These are phyloP conservation scores for Thecophora atra DNA, from an alignment of 2,888 invertebrate genomes.

Conservation along the genomic window DNA sequence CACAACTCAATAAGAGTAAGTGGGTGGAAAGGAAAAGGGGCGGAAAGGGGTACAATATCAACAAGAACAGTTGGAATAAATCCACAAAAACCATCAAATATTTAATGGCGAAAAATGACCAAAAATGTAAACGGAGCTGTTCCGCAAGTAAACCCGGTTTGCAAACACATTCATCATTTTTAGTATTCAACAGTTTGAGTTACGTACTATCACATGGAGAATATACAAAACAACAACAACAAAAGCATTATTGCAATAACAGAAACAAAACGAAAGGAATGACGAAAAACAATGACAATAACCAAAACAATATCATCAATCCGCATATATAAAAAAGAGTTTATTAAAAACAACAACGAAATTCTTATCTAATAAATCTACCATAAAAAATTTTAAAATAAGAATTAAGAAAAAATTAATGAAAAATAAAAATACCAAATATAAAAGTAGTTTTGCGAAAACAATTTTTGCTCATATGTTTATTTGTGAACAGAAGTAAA, in stretches of 20 bases:
- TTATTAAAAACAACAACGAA: neutral
- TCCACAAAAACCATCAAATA: constrained; percentile 4
- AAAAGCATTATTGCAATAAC: constrained; percentile 12
- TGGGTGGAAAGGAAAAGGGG: no score
- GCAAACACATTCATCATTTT: constrained; percentile 34
- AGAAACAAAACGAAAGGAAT: neutral
- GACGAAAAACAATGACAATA: neutral
- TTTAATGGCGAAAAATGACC: neutral
- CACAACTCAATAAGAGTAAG: constrained; percentile 3
- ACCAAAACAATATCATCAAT: neutral
- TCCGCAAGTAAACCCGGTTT: constrained; percentile 23
- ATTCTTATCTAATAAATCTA: neutral
- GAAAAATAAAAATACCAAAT: neutral
- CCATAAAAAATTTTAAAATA: constrained; percentile 3
- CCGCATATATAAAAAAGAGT: neutral
- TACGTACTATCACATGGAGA: constrained; percentile 16
- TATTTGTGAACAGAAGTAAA: neutral
- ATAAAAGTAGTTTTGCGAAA: neutral
- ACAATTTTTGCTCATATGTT: constrained; percentile 28
- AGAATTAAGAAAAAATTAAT: constrained; percentile 4
- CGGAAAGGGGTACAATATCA: neutral
- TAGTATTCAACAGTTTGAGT: constrained; percentile 33
- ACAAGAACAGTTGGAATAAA: neutral
- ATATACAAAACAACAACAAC: constrained; percentile 3
- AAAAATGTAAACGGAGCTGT: constrained; percentile 1